Percentiles rank a stretch among this genome's conserved stretches.
Evolutionary conservation across 2,797 vertebrate genomes (phyloP).

Genomic region (Aeoliscus strigatus): DNA sequence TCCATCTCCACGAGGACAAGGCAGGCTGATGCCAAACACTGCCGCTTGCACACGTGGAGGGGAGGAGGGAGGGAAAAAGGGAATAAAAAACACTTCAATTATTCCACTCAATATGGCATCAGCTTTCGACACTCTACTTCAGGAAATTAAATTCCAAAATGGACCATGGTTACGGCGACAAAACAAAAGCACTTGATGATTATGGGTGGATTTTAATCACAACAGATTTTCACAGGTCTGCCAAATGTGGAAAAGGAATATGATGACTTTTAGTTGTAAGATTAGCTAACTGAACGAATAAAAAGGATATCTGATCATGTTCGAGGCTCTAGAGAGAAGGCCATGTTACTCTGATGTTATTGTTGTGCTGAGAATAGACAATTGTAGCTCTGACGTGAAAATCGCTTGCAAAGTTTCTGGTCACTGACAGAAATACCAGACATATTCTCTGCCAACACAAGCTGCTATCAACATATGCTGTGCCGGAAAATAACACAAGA

Average conservation of each 20-base stretch:
- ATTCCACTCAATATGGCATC: slow-evolving; percentile 64
- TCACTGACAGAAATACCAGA: slow-evolving; percentile 21
- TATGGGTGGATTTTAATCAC: slow-evolving; percentile 60
- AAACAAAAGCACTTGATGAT: slow-evolving; percentile 61
- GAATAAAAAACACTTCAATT: slow-evolving; percentile 54
- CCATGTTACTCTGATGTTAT: slow-evolving; percentile 3
- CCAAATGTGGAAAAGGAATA: slow-evolving; percentile 42
- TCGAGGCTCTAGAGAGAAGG: not conserved
- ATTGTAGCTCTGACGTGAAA: slow-evolving; percentile 12
- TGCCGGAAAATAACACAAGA: slow-evolving; percentile 30
- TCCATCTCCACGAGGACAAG: slow-evolving; percentile 54
- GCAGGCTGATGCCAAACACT: slow-evolving; percentile 45
- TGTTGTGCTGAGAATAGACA: too few species aligned
- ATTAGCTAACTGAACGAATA: slow-evolving; percentile 32
- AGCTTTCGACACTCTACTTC: slow-evolving; percentile 62
- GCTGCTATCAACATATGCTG: slow-evolving; percentile 12
- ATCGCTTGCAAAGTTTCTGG: slow-evolving; percentile 23
- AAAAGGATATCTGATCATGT: slow-evolving; percentile 32
- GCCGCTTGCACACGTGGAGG: slow-evolving; percentile 21
- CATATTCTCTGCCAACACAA: slow-evolving; percentile 9
- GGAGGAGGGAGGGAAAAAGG: not conserved
- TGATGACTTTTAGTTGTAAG: slow-evolving; percentile 42
- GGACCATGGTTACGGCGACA: slow-evolving; percentile 43
- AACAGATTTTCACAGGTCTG: slow-evolving; percentile 47
- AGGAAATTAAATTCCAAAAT: slow-evolving; percentile 70